A percentile compares a stretch with the other conserved stretches of the same genome.
Evolutionary conservation across 23 tunicate genomes (phyloP).

Genomic region (Diplosoma virens): DNA sequence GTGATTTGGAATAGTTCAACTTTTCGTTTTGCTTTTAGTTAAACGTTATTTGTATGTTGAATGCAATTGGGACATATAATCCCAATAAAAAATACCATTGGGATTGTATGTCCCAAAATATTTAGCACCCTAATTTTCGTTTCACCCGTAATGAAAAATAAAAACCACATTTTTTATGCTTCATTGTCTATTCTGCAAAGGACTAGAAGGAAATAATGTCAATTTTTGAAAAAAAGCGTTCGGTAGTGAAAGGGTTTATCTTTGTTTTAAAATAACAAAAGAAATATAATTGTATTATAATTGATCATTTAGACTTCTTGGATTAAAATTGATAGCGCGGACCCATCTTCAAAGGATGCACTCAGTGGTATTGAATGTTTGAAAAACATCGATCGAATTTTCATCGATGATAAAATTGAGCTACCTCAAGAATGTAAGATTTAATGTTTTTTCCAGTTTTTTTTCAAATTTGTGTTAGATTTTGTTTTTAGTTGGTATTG

Average conservation of each 20-base stretch:
- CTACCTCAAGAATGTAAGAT: too few relatives aligned
- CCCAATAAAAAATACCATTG: constrained; percentile 8
- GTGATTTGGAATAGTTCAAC: not conserved
- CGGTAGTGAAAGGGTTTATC: constrained; percentile 27
- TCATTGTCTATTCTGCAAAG: constrained; percentile 1
- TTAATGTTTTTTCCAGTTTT: too few relatives aligned
- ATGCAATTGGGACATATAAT: constrained; percentile 11
- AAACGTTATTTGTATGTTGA: not conserved
- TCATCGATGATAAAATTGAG: too few relatives aligned
- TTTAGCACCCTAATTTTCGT: constrained; percentile 3
- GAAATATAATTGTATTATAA: too few relatives aligned
- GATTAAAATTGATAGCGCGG: too few relatives aligned
- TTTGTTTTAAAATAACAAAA: too few relatives aligned
- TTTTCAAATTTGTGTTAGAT: too few relatives aligned
- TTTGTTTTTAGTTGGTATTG: too few relatives aligned
- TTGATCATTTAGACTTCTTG: too few relatives aligned
- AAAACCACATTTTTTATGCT: constrained; percentile 8
- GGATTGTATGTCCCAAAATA: constrained; percentile 11
- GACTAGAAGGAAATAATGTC: constrained; percentile 2
- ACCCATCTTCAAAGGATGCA: too few relatives aligned
- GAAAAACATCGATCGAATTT: too few relatives aligned
- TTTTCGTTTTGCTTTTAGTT: not conserved
- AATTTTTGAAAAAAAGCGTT: constrained; percentile 4
- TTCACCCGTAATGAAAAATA: not conserved
- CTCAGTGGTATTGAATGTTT: too few relatives aligned